Conservation (phyloP, 2,797 vertebrate genomes). For the Gadopsis marmoratus region DNA sequence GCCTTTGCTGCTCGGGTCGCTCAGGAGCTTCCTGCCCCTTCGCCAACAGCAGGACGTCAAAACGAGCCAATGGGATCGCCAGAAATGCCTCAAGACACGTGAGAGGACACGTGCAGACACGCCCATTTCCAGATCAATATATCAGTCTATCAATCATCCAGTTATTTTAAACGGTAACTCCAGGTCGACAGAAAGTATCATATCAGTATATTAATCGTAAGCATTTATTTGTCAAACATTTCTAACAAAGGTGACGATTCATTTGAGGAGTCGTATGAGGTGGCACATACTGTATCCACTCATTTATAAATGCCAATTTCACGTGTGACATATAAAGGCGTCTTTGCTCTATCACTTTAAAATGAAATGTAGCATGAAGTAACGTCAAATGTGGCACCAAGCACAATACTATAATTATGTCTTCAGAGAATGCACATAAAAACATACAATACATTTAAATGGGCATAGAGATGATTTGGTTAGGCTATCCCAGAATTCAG, state of each 20-base stretch:
- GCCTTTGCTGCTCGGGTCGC: background rate
- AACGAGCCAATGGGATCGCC: conserved; percentile 22
- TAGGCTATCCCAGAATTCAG: background rate
- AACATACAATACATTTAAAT: background rate
- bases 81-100: background rate
- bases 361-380: too few species aligned
- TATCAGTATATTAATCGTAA: background rate
- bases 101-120: conserved; percentile 4
- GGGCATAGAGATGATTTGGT: background rate
- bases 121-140: background rate
- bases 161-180: too few species aligned
- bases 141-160: background rate
- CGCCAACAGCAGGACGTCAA: conserved; percentile 29
- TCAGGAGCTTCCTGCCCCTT: conserved; percentile 9
- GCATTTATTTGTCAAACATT: background rate
- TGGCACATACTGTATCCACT: background rate
- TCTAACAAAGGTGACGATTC: background rate
- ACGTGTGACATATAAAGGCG: background rate
- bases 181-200: too few species aligned
- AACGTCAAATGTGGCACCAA: too few species aligned
- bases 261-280: background rate
- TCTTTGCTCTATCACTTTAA: too few species aligned
- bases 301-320: background rate
- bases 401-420: background rate
- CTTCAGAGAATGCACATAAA: background rate